Percentiles rank a stretch among this genome's conserved stretches.
These are phyloP conservation scores for Serilophus lunatus DNA, from an alignment of 2,113 vertebrate species.

Conservation along the genomic window DNA sequence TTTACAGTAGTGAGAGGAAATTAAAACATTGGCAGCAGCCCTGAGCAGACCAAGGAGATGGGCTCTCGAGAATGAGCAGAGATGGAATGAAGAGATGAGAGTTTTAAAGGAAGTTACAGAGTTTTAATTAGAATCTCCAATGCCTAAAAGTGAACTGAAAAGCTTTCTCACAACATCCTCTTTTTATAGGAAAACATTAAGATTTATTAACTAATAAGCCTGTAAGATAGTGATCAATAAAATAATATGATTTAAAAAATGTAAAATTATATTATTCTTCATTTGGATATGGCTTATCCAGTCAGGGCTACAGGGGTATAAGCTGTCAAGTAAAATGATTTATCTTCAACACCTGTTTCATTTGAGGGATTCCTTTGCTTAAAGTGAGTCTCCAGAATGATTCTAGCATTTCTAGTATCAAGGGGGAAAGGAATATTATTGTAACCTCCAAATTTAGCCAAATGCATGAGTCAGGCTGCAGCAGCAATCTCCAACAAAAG, in stretches of 20 bases:
- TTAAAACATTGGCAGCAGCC: not conserved
- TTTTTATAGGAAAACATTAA: not conserved
- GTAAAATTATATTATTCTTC: not conserved
- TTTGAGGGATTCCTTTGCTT: not conserved
- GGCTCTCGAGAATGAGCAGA: not conserved
- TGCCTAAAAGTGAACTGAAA: not conserved
- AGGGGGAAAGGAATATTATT: not conserved
- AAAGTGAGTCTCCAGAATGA: not conserved
- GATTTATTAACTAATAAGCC: not conserved
- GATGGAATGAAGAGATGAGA: not conserved
- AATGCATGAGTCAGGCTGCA: not conserved
- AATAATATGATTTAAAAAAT: not conserved
- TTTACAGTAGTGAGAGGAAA: not conserved
- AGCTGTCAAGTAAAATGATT: constrained; percentile 16
- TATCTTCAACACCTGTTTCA: constrained; percentile 34
- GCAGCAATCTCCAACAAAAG: not conserved
- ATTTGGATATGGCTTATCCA: not conserved
- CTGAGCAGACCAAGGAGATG: not conserved
- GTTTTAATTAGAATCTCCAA: not conserved
- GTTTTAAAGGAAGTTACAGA: not conserved
- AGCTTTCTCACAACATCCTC: not conserved
- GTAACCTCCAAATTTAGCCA: not conserved
- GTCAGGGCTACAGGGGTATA: not conserved
- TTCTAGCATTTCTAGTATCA: not conserved
- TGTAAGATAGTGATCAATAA: not conserved